Evolutionary conservation across 2,113 vertebrate genomes (phyloP).

Genomic region (Rynchops niger): DNA sequence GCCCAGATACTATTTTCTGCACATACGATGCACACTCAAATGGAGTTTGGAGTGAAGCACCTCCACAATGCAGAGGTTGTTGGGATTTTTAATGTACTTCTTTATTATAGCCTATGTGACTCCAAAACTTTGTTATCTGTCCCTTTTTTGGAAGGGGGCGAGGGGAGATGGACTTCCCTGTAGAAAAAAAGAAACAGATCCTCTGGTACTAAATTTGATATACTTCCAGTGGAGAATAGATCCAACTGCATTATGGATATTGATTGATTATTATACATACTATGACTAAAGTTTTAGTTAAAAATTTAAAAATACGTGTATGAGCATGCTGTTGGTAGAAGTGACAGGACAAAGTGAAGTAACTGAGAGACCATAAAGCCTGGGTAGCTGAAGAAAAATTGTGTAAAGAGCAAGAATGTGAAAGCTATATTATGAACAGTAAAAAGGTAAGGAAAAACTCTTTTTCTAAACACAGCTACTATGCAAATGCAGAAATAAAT

Average conservation of each 20-base stretch:
- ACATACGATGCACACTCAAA: fast-evolving
- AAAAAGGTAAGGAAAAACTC: neutral
- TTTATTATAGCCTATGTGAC: neutral
- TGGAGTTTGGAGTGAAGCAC: conserved; percentile 30
- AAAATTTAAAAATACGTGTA: neutral
- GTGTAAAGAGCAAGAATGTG: neutral
- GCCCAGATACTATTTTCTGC: neutral
- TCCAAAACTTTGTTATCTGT: neutral
- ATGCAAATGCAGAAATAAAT: neutral
- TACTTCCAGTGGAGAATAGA: neutral
- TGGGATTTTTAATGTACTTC: neutral
- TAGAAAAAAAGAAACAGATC: neutral
- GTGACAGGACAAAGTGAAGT: neutral
- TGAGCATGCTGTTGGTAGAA: neutral
- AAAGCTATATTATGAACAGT: neutral
- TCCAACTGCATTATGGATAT: neutral
- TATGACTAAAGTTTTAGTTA: neutral
- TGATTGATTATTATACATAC: neutral
- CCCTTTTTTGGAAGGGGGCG: fast-evolving
- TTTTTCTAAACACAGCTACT: neutral
- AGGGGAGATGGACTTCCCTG: neutral
- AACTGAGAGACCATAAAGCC: neutral
- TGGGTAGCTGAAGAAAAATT: neutral
- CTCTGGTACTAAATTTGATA: neutral
- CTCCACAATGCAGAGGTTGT: conserved; percentile 72